Percentiles rank a stretch among this genome's conserved stretches.
These are phyloP conservation scores for Pyralis farinalis DNA, from an alignment of 2,888 invertebrate species.

Conservation along the genomic window DNA sequence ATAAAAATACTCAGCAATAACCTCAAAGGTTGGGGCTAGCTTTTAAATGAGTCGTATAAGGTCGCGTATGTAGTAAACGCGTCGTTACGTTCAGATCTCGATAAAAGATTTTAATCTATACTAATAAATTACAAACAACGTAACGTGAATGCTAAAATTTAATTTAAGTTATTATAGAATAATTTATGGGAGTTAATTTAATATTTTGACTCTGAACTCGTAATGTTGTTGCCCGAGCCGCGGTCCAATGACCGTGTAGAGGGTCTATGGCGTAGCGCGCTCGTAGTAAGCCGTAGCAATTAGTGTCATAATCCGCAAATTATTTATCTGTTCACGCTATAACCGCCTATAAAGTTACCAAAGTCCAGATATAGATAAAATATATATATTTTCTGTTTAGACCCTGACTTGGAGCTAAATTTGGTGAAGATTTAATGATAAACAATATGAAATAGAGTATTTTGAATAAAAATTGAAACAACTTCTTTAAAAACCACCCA, in stretches of 20 bases:
- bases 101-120: constrained; percentile 34
- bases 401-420: too few relatives aligned
- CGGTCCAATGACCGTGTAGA: constrained; percentile 5
- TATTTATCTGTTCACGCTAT: constrained; percentile 32
- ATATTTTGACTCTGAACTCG: background rate
- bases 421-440: too few relatives aligned
- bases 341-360: constrained; percentile 1
- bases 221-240: background rate
- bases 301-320: constrained; percentile 46
- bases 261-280: constrained; percentile 29
- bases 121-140: constrained; percentile 9
- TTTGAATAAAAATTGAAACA: too few relatives aligned
- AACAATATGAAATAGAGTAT: too few relatives aligned
- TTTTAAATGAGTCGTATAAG: constrained; percentile 22
- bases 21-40: constrained; percentile 30
- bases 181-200: constrained; percentile 1
- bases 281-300: constrained; percentile 52
- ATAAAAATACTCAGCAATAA: constrained; percentile 12
- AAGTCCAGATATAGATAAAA: background rate
- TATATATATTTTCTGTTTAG: too few relatives aligned
- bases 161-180: background rate
- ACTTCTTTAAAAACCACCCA: too few relatives aligned
- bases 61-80: constrained; percentile 39
- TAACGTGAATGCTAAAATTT: constrained; percentile 8
- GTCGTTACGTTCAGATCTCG: constrained; percentile 29